phyloP scores from a whole-genome alignment of 2,797 vertebrate genomes.

The Graptemys geographica region DNA sequence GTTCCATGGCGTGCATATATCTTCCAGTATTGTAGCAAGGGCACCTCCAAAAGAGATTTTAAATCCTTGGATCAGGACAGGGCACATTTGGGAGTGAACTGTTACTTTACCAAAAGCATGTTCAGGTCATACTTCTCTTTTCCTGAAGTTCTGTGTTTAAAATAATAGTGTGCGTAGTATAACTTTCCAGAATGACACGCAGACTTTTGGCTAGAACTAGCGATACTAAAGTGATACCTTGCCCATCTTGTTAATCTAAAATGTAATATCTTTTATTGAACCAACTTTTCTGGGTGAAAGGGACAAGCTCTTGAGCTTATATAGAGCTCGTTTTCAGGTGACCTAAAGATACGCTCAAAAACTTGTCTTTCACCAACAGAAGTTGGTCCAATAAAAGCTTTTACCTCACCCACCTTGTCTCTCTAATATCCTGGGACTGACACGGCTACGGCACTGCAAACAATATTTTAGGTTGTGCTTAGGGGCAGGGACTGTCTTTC shows the following conservation, averaged over 20 bases:
- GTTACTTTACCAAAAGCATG: fast-evolving
- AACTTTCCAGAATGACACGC: background rate
- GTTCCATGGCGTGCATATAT: background rate
- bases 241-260: background rate
- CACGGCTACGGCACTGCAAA: background rate
- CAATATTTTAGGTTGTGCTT: fast-evolving
- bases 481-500: background rate
- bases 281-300: background rate
- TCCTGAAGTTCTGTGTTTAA: background rate
- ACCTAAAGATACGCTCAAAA: too few relatives aligned
- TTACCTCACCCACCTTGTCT: background rate
- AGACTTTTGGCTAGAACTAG: background rate
- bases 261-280: background rate
- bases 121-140: background rate
- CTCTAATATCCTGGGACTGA: background rate
- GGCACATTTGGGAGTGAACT: background rate
- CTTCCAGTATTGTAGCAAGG: background rate
- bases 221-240: background rate
- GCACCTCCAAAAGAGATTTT: background rate
- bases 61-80: fast-evolving
- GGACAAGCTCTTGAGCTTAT: background rate
- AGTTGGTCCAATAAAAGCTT: background rate
- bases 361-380: background rate
- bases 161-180: background rate
- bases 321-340: background rate